phyloP scores from a whole-genome alignment of 2,888 invertebrate species.

The Tubulanus polymorphus region DNA sequence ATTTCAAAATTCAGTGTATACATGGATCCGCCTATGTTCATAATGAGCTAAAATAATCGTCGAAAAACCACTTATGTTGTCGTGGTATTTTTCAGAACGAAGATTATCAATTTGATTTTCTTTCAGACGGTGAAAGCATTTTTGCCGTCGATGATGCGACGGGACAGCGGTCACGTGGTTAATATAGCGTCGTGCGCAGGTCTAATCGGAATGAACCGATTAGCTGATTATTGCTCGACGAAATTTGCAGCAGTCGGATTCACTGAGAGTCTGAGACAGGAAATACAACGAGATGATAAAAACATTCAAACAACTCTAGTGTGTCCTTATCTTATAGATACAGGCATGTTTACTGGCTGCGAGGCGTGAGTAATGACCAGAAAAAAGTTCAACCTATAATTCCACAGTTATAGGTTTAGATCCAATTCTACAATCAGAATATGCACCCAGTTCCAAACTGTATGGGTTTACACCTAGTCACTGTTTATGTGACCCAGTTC shows the following conservation, averaged over 20 bases:
- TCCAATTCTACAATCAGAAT: too few relatives aligned
- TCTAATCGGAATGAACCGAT: constrained; percentile 67
- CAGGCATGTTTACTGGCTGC: constrained; percentile 89
- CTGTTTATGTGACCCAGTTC: too few relatives aligned
- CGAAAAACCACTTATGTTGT: too few relatives aligned
- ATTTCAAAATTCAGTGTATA: too few relatives aligned
- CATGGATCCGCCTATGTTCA: too few relatives aligned
- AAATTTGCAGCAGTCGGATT: constrained; percentile 93
- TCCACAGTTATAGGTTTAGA: too few relatives aligned
- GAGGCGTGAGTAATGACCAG: too few relatives aligned
- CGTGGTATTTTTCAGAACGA: neutral
- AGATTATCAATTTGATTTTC: constrained; percentile 9
- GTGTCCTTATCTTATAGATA: constrained; percentile 94
- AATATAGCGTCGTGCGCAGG: constrained; percentile 90
- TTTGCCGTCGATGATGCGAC: constrained; percentile 82
- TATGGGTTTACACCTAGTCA: too few relatives aligned
- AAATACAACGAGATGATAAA: constrained; percentile 40
- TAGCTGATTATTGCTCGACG: constrained; percentile 85
- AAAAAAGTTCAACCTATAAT: too few relatives aligned
- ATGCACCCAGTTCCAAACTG: too few relatives aligned
- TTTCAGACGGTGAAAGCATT: constrained; percentile 88
- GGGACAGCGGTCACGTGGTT: constrained; percentile 85
- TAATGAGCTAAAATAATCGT: too few relatives aligned
- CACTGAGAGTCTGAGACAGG: constrained; percentile 75
- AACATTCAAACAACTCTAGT: constrained; percentile 80